Evolutionary conservation across 2,797 vertebrate species (phyloP).

Genomic region (Crocodylus rhombifer): DNA sequence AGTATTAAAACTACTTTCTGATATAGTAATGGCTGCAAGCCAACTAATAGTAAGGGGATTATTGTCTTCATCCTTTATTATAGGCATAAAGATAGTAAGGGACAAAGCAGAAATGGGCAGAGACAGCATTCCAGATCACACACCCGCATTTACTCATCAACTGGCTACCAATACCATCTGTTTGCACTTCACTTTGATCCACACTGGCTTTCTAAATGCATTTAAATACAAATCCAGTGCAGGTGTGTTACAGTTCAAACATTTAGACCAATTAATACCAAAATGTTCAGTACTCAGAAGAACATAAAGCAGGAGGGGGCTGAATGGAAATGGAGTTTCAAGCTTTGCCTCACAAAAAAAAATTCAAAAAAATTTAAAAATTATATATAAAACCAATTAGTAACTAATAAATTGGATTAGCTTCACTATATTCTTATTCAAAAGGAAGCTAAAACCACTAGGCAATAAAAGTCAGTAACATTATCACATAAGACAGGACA

Average conservation of each 20-base stretch:
- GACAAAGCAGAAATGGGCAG: not conserved
- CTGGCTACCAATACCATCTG: not conserved
- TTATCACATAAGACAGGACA: too few relatives aligned
- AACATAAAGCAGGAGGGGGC: not conserved
- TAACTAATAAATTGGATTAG: not conserved
- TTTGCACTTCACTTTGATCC: not conserved
- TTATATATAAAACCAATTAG: too few relatives aligned
- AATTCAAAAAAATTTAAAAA: too few relatives aligned
- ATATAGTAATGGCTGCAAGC: not conserved
- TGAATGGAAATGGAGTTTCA: too few relatives aligned
- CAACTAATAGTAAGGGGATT: slow-evolving; percentile 4
- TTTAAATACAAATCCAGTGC: not conserved
- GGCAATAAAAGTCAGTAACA: not conserved
- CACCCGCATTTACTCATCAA: not conserved
- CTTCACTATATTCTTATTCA: not conserved
- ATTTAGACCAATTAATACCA: not conserved
- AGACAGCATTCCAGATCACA: not conserved
- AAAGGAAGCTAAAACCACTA: not conserved
- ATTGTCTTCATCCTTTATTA: not conserved
- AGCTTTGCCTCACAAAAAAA: too few relatives aligned
- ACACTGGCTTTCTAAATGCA: not conserved
- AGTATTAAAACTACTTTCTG: not conserved
- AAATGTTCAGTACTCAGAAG: not conserved
- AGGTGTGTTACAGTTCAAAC: not conserved
- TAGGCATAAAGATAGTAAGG: not conserved